phyloP scores from a whole-genome alignment of 2,888 invertebrate genomes.

The Perizoma affinitatum region DNA sequence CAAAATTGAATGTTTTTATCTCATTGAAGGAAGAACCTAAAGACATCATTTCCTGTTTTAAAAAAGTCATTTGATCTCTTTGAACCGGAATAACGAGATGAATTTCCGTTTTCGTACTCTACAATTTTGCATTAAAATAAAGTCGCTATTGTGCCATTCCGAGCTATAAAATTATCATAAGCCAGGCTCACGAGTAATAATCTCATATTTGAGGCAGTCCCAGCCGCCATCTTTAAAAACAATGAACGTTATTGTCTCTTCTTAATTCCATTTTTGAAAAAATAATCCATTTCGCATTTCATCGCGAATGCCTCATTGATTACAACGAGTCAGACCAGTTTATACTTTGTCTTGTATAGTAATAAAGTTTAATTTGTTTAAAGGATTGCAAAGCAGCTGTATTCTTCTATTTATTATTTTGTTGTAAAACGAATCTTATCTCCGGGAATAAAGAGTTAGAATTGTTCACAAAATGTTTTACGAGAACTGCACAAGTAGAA shows the following conservation, averaged over 20 bases:
- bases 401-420: constrained; percentile 56
- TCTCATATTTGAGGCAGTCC: constrained; percentile 71
- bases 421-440: constrained; percentile 65
- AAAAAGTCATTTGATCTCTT: constrained; percentile 49
- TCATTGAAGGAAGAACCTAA: constrained; percentile 49
- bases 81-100: constrained; percentile 62
- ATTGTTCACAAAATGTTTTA: constrained; percentile 71
- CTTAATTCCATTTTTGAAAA: constrained; percentile 84
- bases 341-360: constrained; percentile 43
- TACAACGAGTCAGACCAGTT: constrained; percentile 44
- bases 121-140: constrained; percentile 62
- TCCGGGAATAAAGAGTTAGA: constrained; percentile 53
- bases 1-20: constrained; percentile 31
- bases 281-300: constrained; percentile 83
- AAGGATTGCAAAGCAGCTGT: constrained; percentile 61
- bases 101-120: constrained; percentile 59
- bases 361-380: constrained; percentile 51
- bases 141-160: constrained; percentile 63
- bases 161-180: constrained; percentile 76
- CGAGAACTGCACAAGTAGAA: constrained; percentile 66
- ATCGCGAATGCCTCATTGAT: constrained; percentile 76
- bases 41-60: constrained; percentile 60
- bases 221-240: constrained; percentile 81
- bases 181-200: constrained; percentile 71
- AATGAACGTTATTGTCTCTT: constrained; percentile 83